Conservation (phyloP, 2,888 invertebrate species). For the Uropetala carovei region DNA sequence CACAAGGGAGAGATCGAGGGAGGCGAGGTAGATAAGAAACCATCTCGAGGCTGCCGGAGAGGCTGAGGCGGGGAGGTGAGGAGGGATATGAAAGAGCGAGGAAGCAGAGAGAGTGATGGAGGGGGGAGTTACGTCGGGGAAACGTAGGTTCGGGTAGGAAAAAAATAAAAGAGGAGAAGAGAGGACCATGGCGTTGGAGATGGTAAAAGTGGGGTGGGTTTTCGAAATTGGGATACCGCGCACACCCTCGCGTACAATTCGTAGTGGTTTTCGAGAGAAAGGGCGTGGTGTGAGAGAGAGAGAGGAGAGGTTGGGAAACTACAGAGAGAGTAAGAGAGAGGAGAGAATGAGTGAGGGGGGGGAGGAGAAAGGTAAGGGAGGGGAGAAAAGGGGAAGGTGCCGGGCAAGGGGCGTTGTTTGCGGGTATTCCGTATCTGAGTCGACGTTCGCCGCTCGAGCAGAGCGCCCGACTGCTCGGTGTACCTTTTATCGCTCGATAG, state of each 20-base stretch:
- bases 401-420: not conserved
- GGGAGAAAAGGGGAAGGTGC: not conserved
- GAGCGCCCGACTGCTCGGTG: not conserved
- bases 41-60: not conserved
- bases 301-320: not conserved
- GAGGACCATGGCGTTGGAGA: not conserved
- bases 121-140: no score
- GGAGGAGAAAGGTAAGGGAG: not conserved
- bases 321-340: not conserved
- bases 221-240: slow-evolving; percentile 16
- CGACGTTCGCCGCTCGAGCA: slow-evolving; percentile 43
- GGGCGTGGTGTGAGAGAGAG: slow-evolving; percentile 9
- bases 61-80: not conserved
- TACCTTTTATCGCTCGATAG: slow-evolving; percentile 41
- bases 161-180: not conserved
- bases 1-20: not conserved
- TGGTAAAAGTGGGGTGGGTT: not conserved
- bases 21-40: slow-evolving; percentile 11
- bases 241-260: slow-evolving; percentile 60
- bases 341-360: not conserved
- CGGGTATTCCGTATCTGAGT: slow-evolving; percentile 24
- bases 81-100: no score
- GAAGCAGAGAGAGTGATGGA: no score
- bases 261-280: slow-evolving; percentile 46
- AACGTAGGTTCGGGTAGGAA: no score